Evolutionary conservation across 2,888 invertebrate species (phyloP), one percentile per base, ranked within the genome.

Genomic region (Conops quadrifasciatus): DNA sequence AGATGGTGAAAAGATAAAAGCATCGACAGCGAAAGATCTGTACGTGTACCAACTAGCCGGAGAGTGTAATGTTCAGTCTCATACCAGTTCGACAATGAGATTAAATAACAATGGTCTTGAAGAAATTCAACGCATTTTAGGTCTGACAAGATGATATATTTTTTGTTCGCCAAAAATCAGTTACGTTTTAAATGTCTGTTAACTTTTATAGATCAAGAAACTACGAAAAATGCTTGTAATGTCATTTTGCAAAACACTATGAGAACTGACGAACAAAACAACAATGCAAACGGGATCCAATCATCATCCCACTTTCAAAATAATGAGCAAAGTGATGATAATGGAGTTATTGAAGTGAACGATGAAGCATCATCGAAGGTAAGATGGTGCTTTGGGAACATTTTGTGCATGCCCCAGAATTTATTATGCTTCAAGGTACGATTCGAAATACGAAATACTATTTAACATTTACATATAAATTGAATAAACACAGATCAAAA

Each of bases 351-450:
- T 78, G 80, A 72, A 43, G 72, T 79, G 78, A 81, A 82, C 71
- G 73, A 77, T 68, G 73, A 75, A 74, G 79, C 78, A 75, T 77
- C 82, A 78, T 81, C 88, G 86, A 89, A 90, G 90, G 90, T 90
- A 90, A 89, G 90, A 87, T 85, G 87, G 86, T 88, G 89, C 88
- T 88, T 89, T 88, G 88, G 89, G 87, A 89, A 91, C 89, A 91
- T 91, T 88, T 91, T 92, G 89, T 93, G 92, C 92, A 92, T 92
- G 92, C 92, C 92, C 88, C 89, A 87, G 87, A 90, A 91, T 90
- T 91, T 92, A 89, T 91, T 92, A 89, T 93, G 92, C 92, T 92
- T 92, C 90, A 92, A 93, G 92, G 92, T 93, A 91, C 87, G 89
- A 88, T 88, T 88, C 81, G 79, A 81, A 77, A 83, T 81, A 84